Base-by-base conservation (phyloP, 2,113 vertebrate genomes). In the Camarhynchus parvulus region DNA sequence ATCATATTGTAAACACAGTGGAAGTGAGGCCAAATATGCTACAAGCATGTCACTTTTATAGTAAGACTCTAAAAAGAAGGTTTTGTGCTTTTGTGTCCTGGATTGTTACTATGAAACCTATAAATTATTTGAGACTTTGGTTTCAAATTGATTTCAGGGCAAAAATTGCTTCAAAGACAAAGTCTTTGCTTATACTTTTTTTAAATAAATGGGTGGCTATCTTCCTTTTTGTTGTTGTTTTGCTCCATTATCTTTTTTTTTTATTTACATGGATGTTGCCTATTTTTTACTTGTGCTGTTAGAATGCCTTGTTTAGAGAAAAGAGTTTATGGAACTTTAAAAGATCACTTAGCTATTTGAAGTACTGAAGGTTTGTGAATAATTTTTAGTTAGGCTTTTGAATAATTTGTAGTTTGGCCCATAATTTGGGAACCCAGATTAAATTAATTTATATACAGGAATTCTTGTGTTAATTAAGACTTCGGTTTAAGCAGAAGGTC, bases 391-490 rank as follows among this genome's bases (percentile, higher is more conserved):
- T 39, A 95, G 19, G 22, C 14, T 58, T 35, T 9, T 10, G 7
- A 19, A 66, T 50, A 87, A 96, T 84, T 94, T 89, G 37, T 93
- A 91, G 84, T 93, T 46, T 84, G 16, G 4, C n/a, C 72, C 3
- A 4, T 46, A 78, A 35, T 74, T 89, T 68, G 75, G 39, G 61
- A 96, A 64, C 30, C 67, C 39, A 63, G 66, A 78, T 92, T 58
- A 11, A 76, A 11, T 75, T 47, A 85, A 62, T 62, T 91, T 93
- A 39, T 91, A 37, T 91, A 30, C 68, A 88, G 41, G 47, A 31
- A 90, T 58, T 81, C 77, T 90, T 39, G 58, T 95, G 35, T 94
- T 97, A 97, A 96, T 94, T 97, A 87, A 82, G 42, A 44, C 30
- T 97, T 94, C 89, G 44, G 55, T 96, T 92, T 95, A 66, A 92